A percentile compares a stretch with the other conserved stretches of the same genome.
These are phyloP conservation scores for Rhinichthys klamathensis DNA, from an alignment of 2,113 vertebrate species.

Conservation along the genomic window DNA sequence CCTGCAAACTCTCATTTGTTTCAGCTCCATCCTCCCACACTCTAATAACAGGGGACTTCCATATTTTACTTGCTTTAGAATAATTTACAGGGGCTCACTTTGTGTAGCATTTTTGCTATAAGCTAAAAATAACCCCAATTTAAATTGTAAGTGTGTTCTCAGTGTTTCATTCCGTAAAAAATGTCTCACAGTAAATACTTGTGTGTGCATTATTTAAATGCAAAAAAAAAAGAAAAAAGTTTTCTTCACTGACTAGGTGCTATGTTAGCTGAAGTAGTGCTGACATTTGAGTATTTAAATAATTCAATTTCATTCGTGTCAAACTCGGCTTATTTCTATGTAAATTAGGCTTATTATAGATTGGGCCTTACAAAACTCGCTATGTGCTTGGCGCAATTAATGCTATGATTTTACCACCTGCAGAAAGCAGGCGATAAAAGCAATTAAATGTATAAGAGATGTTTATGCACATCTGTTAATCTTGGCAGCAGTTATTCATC, in stretches of 20 bases:
- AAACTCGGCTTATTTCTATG: background rate
- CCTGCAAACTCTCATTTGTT: slow-evolving; percentile 27
- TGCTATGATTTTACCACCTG: background rate
- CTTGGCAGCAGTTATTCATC: background rate
- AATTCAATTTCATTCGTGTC: background rate
- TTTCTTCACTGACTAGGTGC: background rate
- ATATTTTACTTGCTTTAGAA: slow-evolving; percentile 30
- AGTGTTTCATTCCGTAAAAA: background rate
- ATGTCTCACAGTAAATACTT: background rate
- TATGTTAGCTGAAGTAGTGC: background rate
- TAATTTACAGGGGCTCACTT: slow-evolving; percentile 6
- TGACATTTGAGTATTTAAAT: background rate
- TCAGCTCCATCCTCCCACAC: slow-evolving; percentile 35
- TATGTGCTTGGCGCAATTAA: slow-evolving; percentile 2
- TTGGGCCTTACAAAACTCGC: background rate
- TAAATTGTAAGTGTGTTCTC: slow-evolving; percentile 31
- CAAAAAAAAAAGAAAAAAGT: no score
- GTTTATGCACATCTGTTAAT: background rate
- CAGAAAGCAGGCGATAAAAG: background rate
- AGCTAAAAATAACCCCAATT: slow-evolving; percentile 43
- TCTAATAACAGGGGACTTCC: slow-evolving; percentile 53
- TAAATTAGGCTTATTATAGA: slow-evolving; percentile 6
- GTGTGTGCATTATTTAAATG: background rate
- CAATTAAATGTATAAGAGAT: background rate
- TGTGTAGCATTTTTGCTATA: slow-evolving; percentile 38